phyloP scores from a whole-genome alignment of 2,888 invertebrate genomes.

The Phoenoteleia sp. region DNA sequence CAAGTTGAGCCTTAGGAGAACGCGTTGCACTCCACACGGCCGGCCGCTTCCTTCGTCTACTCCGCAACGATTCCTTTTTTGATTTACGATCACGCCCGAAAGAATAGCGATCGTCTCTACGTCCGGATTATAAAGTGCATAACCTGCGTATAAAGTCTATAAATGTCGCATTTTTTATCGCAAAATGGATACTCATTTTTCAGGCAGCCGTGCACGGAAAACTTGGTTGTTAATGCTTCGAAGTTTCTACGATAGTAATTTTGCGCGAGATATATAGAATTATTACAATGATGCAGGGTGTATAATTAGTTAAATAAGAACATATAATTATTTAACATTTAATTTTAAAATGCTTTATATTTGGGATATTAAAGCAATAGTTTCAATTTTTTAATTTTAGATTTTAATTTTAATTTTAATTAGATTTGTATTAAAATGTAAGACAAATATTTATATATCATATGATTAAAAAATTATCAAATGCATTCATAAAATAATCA shows the following conservation, averaged over 20 bases:
- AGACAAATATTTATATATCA: no score
- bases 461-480: no score
- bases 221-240: conserved; percentile 37
- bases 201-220: conserved; percentile 40
- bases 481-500: no score
- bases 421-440: no score
- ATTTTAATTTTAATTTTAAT: no score
- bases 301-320: conserved; percentile 49
- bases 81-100: conserved; percentile 74
- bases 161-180: conserved; percentile 66
- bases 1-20: conserved; percentile 25
- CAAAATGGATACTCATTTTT: conserved; percentile 63
- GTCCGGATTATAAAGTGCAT: conserved; percentile 68
- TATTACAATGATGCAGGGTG: conserved; percentile 20
- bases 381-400: no score
- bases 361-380: no score
- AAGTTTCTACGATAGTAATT: conserved; percentile 27
- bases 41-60: conserved; percentile 48
- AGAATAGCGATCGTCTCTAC: conserved; percentile 68
- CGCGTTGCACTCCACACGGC: conserved; percentile 24
- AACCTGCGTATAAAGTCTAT: conserved; percentile 67
- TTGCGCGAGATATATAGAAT: conserved; percentile 42
- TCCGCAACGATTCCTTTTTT: conserved; percentile 69
- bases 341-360: no score
- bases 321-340: no score